Evolutionary conservation across 1,140 invertebrate genomes (phyloP).

Genomic region (Solenopsis fugax): DNA sequence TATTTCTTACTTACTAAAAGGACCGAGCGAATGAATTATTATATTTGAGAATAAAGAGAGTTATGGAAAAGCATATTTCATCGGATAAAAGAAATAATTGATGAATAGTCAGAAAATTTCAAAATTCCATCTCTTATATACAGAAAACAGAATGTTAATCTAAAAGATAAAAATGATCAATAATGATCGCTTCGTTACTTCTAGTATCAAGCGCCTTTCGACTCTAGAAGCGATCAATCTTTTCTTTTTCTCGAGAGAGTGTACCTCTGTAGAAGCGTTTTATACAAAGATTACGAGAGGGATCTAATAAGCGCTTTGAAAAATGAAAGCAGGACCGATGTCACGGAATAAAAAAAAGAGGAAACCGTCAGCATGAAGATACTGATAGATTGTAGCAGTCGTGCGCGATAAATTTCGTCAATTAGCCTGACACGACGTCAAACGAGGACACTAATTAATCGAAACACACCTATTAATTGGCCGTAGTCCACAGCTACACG

Average conservation of each 20-base stretch:
- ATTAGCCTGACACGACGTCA: conserved; percentile 22
- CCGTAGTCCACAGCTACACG: background rate
- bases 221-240: background rate
- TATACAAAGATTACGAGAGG: background rate
- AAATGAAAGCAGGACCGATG: background rate
- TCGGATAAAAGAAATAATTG: too few species aligned
- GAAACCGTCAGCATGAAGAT: background rate
- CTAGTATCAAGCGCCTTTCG: background rate
- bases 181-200: too few species aligned
- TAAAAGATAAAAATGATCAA: too few species aligned
- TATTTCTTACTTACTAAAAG: too few species aligned
- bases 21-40: too few species aligned
- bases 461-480: conserved; percentile 39
- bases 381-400: conserved; percentile 2
- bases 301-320: background rate
- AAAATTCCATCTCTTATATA: too few species aligned
- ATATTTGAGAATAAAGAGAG: too few species aligned
- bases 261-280: background rate
- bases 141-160: too few species aligned
- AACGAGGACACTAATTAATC: conserved; percentile 45
- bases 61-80: too few species aligned
- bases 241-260: background rate
- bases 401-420: conserved; percentile 31
- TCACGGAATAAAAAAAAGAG: background rate
- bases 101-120: too few species aligned